phyloP scores from a whole-genome alignment of 2,888 invertebrate species.

The Troilus luridus region DNA sequence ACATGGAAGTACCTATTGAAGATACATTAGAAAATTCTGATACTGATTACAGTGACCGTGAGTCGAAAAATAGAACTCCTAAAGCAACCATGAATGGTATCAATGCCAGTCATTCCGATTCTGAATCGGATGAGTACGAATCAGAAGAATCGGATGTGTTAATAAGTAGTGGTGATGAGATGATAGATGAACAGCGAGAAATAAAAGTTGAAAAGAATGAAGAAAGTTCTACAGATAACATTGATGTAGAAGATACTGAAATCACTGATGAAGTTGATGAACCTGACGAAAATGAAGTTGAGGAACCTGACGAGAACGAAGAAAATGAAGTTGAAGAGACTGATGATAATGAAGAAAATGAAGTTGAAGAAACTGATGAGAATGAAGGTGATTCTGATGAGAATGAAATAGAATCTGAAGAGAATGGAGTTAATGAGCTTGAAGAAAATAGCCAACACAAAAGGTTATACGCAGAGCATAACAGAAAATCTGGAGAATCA shows the following conservation, averaged over 20 bases:
- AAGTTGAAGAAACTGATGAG: conserved; percentile 25
- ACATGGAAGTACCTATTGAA: conserved; percentile 35
- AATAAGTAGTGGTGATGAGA: conserved; percentile 4
- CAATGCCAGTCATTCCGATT: neutral
- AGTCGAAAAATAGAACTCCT: neutral
- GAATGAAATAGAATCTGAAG: conserved; percentile 17
- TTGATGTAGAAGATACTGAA: neutral
- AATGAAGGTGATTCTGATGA: neutral
- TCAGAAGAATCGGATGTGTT: neutral
- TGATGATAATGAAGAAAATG: conserved; percentile 38
- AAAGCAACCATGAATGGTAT: neutral
- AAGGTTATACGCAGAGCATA: neutral
- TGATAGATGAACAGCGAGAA: conserved; percentile 3
- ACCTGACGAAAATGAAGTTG: conserved; percentile 36
- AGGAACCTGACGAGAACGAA: conserved; percentile 16
- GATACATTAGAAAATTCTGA: conserved; percentile 46
- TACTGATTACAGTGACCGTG: neutral
- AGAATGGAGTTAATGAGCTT: neutral
- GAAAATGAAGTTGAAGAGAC: conserved; percentile 15
- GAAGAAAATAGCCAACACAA: conserved; percentile 4
- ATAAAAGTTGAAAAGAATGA: conserved; percentile 38
- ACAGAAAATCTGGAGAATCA: neutral
- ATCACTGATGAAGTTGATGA: neutral
- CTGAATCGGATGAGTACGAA: conserved; percentile 34
- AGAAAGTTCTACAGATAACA: conserved; percentile 29